These are phyloP conservation scores for Pelmatolapia mariae DNA, from an alignment of 2,113 vertebrate species.

Conservation along the genomic window DNA sequence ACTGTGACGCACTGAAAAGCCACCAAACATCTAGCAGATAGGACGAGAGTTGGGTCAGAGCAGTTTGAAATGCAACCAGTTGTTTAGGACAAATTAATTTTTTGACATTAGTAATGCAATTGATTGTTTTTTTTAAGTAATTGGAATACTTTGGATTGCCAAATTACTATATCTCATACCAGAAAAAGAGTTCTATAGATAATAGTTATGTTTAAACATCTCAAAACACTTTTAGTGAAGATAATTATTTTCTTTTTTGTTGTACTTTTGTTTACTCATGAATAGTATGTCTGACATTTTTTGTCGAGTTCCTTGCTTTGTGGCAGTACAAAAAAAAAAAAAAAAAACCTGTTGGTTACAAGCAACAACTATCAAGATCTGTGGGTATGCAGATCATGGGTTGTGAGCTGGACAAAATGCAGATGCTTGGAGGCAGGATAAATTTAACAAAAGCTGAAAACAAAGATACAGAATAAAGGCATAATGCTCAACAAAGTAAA, in stretches of 20 bases:
- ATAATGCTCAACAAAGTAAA: too few species aligned
- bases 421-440: too few species aligned
- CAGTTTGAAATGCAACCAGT: not conserved
- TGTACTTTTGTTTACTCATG: not conserved
- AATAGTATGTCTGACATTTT: not conserved
- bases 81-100: not conserved
- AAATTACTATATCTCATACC: not conserved
- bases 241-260: fast-evolving
- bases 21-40: not conserved
- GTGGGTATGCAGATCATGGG: not conserved
- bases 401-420: too few species aligned
- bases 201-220: not conserved
- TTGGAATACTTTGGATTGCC: fast-evolving
- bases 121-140: fast-evolving
- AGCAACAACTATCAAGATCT: not conserved
- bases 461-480: too few species aligned
- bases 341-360: not conserved
- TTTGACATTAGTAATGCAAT: not conserved
- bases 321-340: not conserved
- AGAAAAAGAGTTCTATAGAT: not conserved
- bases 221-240: not conserved
- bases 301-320: fast-evolving
- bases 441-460: too few species aligned
- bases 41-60: fast-evolving
- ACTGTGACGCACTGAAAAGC: not conserved